Conservation (phyloP, 2,888 invertebrate species). For the Notocelia uddmanniana region DNA sequence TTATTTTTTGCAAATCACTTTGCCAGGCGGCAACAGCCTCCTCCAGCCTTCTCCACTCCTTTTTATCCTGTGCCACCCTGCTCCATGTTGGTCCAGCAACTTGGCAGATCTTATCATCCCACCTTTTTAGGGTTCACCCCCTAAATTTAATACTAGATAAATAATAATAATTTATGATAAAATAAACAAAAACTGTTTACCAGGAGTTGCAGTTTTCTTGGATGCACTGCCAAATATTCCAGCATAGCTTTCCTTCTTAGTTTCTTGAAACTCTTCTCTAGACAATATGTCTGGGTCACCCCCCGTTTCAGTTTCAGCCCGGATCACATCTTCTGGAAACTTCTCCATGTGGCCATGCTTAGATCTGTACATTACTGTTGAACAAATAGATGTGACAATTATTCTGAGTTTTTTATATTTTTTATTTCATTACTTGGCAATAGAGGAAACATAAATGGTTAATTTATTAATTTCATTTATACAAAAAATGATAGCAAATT, state of each 20-base stretch:
- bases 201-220: slow-evolving; percentile 65
- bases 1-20: no score
- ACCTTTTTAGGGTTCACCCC: no score
- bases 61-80: no score
- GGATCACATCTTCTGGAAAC: slow-evolving; percentile 91
- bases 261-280: slow-evolving; percentile 83
- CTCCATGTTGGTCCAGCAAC: no score
- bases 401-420: not conserved
- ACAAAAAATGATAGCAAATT: not conserved
- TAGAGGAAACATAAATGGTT: no score
- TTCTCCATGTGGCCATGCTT: slow-evolving; percentile 91
- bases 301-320: slow-evolving; percentile 90
- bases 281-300: slow-evolving; percentile 90
- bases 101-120: no score
- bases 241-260: slow-evolving; percentile 78
- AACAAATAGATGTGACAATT: slow-evolving; percentile 50
- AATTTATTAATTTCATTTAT: no score
- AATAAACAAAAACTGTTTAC: slow-evolving; percentile 57
- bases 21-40: no score
- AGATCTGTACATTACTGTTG: slow-evolving; percentile 86
- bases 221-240: slow-evolving; percentile 75
- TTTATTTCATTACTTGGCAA: not conserved
- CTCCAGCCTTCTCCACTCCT: no score
- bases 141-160: not conserved
- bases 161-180: not conserved